phyloP scores from a whole-genome alignment of 1,140 invertebrate species.

The Drosophila sechellia region DNA sequence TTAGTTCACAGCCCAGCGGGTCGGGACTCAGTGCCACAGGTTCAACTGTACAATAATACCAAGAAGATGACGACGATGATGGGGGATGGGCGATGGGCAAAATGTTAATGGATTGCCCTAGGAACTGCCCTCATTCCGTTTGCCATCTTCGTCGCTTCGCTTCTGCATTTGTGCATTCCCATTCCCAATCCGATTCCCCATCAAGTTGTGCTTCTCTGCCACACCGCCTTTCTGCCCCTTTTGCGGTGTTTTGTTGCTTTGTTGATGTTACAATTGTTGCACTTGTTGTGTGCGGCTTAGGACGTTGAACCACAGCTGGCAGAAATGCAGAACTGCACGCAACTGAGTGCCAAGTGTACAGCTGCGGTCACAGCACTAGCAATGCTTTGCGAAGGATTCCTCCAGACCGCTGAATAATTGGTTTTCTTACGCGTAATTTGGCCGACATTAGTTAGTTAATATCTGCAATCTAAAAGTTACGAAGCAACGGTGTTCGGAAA shows the following conservation, averaged over 20 bases:
- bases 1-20: conserved; percentile 1
- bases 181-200: conserved; percentile 7
- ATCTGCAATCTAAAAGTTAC: too few species aligned
- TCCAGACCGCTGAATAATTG: too few species aligned
- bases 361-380: conserved; percentile 9
- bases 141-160: conserved; percentile 47
- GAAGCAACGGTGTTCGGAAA: too few species aligned
- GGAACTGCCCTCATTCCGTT: conserved; percentile 53
- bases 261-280: conserved; percentile 58
- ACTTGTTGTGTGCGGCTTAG: conserved; percentile 75
- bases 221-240: conserved; percentile 22
- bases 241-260: conserved; percentile 33
- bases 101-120: conserved; percentile 60
- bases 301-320: conserved; percentile 68
- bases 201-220: conserved; percentile 12
- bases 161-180: conserved; percentile 38
- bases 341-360: conserved; percentile 28
- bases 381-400: neutral
- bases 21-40: conserved; percentile 24
- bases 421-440: too few species aligned
- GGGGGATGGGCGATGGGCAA: conserved; percentile 6
- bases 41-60: conserved; percentile 44
- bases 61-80: neutral
- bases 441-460: too few species aligned
- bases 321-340: conserved; percentile 31